Conservation (phyloP, 2,113 vertebrate genomes). For the Marmota flaviventris region DNA sequence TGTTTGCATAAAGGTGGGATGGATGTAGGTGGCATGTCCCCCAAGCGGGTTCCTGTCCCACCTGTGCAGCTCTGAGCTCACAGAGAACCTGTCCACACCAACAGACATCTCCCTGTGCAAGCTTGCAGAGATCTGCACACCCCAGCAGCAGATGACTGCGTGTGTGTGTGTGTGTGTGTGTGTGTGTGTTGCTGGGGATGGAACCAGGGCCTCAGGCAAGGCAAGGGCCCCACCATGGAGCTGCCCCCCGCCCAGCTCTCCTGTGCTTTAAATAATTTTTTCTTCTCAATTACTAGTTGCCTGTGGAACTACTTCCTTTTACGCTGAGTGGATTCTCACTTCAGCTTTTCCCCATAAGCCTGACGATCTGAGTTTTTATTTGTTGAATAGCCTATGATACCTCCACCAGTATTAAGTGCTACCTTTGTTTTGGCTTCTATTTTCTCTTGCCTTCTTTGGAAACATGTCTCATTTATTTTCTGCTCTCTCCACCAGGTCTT, state of each 20-base stretch:
- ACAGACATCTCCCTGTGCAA: background rate
- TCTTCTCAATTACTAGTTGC: background rate
- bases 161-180: too few species aligned
- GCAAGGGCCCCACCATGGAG: too few species aligned
- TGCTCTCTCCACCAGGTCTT: background rate
- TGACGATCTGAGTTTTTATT: background rate
- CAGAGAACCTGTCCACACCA: background rate
- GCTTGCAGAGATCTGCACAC: background rate
- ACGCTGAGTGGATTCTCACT: background rate
- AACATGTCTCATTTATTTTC: background rate
- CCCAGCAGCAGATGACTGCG: background rate
- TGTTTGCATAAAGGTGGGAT: background rate
- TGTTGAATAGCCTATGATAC: background rate
- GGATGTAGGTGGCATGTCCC: background rate
- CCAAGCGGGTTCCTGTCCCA: too few species aligned
- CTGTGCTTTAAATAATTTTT: background rate
- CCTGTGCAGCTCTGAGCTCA: background rate
- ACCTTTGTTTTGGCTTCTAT: background rate
- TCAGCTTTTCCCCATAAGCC: background rate
- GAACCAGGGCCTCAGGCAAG: too few species aligned
- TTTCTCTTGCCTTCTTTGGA: slow-evolving; percentile 2
- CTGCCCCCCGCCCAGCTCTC: background rate
- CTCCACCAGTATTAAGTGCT: background rate
- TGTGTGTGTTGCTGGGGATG: too few species aligned
- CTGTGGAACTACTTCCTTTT: background rate